phyloP scores from a whole-genome alignment of 2,113 vertebrate species.

The Pimephales promelas region DNA sequence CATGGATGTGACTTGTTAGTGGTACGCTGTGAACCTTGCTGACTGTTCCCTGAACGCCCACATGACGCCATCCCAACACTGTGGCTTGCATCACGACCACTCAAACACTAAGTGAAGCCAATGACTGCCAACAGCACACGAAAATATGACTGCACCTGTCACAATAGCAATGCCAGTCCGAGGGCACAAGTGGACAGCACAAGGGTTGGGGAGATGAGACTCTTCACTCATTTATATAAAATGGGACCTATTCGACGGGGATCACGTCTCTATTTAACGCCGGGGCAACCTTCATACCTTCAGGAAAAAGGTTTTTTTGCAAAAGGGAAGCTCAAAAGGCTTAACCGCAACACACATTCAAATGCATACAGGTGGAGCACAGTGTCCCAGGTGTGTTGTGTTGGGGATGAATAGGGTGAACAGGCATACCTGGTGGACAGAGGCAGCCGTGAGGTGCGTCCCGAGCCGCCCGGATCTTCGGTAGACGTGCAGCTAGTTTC shows the following conservation, averaged over 20 bases:
- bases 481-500: slow-evolving; percentile 74
- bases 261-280: slow-evolving; percentile 10
- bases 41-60: slow-evolving; percentile 39
- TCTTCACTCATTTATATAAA: slow-evolving; percentile 1
- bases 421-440: slow-evolving; percentile 76
- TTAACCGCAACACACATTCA: slow-evolving; percentile 27
- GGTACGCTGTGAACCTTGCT: slow-evolving; percentile 21
- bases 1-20: slow-evolving; percentile 44
- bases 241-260: slow-evolving; percentile 20
- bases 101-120: slow-evolving; percentile 50
- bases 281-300: slow-evolving; percentile 4
- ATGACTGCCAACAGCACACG: slow-evolving; percentile 39
- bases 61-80: slow-evolving; percentile 48
- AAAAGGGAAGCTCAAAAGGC: neutral
- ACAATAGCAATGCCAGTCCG: slow-evolving; percentile 44
- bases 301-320: slow-evolving; percentile 1
- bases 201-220: slow-evolving; percentile 3
- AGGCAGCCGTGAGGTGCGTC: slow-evolving; percentile 72
- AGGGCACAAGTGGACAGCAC: slow-evolving; percentile 50
- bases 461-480: slow-evolving; percentile 70
- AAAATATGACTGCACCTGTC: slow-evolving; percentile 64
- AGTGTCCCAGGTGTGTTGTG: slow-evolving; percentile 30
- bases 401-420: neutral
- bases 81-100: slow-evolving; percentile 56
- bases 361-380: neutral